phyloP scores from a whole-genome alignment of 1,140 invertebrate species.

The Popillia japonica region DNA sequence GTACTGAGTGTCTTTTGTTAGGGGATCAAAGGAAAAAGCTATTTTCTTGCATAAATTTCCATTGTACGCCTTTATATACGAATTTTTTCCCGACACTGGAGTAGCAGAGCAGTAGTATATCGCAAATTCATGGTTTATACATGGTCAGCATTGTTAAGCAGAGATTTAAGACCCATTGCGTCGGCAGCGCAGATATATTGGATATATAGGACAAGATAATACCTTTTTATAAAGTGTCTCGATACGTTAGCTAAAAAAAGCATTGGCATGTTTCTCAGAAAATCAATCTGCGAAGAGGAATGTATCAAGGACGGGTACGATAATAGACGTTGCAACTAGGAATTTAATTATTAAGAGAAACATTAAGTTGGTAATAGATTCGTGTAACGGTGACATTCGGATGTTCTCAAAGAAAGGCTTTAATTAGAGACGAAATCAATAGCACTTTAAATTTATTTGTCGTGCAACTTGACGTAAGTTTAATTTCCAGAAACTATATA shows the following conservation, averaged over 20 bases:
- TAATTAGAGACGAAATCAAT: conserved; percentile 24
- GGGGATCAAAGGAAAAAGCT: conserved; percentile 31
- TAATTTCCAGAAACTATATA: conserved; percentile 28
- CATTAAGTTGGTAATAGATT: neutral
- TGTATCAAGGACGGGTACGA: neutral
- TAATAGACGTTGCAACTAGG: neutral
- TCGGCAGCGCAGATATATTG: conserved; percentile 1
- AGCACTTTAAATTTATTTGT: conserved; percentile 25
- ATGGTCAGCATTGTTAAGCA: conserved; percentile 31
- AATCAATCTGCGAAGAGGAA: neutral
- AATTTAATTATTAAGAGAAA: no score
- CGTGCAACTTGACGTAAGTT: conserved; percentile 18
- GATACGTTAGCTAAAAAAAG: neutral
- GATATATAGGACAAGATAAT: conserved; percentile 24
- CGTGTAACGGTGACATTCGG: neutral
- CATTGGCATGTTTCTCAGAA: neutral
- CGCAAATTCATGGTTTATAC: conserved; percentile 35
- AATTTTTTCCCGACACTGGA: neutral
- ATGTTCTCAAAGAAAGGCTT: neutral
- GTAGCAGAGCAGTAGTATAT: conserved; percentile 21
- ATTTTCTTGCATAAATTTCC: conserved; percentile 35
- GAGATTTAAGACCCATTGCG: conserved; percentile 22
- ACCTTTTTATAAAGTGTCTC: neutral
- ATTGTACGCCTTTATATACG: conserved; percentile 16
- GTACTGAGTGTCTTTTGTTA: conserved; percentile 33